Evolutionary conservation across 2,113 vertebrate species (phyloP).

Genomic region (Bubo scandiacus): DNA sequence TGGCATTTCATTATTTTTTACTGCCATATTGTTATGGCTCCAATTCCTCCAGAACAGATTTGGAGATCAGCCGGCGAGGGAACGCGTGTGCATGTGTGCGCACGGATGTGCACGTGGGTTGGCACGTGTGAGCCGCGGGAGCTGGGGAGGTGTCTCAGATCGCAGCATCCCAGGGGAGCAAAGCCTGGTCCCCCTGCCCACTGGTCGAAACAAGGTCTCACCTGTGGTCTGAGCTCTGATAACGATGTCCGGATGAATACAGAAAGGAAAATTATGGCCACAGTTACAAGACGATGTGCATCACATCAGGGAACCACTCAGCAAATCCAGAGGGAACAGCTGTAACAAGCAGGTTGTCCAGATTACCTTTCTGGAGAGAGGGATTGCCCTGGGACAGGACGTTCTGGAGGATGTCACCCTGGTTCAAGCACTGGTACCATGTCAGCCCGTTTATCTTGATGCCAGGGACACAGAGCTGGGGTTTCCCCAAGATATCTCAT

Average conservation of each 20-base stretch:
- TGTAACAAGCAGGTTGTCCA: background rate
- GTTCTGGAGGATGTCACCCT: rapidly evolving
- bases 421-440: rapidly evolving
- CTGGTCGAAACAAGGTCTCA: background rate
- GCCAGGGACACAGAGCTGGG: background rate
- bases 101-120: rapidly evolving
- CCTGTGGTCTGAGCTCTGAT: background rate
- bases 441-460: background rate
- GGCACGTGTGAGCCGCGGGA: background rate
- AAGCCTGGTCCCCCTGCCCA: background rate
- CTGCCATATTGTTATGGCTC: conserved; percentile 61
- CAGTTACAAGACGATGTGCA: too few species aligned
- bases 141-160: background rate
- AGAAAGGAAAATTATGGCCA: background rate
- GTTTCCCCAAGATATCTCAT: background rate
- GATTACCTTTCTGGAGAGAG: background rate
- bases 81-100: background rate
- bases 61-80: background rate
- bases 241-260: rapidly evolving
- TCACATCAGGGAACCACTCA: background rate
- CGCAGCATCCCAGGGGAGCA: background rate
- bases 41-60: background rate
- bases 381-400: background rate
- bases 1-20: conserved; percentile 78
- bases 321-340: background rate